Evolutionary conservation across 2,888 invertebrate species (phyloP), one percentile per base, ranked within the genome.

Genomic region (Nomada lathburiana): DNA sequence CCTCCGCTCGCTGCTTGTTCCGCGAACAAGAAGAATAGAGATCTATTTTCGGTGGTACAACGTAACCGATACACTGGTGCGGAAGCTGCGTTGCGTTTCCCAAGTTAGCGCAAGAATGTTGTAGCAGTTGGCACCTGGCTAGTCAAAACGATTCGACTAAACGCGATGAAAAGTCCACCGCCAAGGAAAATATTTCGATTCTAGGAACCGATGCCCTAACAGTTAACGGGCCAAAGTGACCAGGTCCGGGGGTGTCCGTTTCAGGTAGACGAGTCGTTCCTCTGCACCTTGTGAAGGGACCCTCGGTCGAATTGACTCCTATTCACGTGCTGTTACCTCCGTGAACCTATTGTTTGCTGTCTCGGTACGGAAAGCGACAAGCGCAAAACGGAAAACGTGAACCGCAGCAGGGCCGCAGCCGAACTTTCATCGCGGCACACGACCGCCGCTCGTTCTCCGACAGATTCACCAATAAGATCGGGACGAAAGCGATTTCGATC

Each of bases 161-260:
- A 57, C 60, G 16, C 42, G n/a, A 52, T 62, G 60, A 50, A 76
- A 82, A 83, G 79, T 36, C 74, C 69, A 70, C 78, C 69, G 76
- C 74, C 73, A 67, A 63, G 72, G 60, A 84, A 86, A 87, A 87
- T 80, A 80, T 76, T 76, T 63, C 18, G 11, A n/a, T 72, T 76
- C 82, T 13, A 29, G n/a, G 84, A 76, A 82, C 3, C 44, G 44
- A 78, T 59, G 53, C 44, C 44, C 44, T 57, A 69, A 79, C 72
- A 18, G 69, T 57, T 55, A 76, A 57, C 44, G 71, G 55, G 57
- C 44, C 75, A 29, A 82, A 74, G 65, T 57, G 68, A 68, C 72
- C 57, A 50, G 53, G 59, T 0, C 36, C 9, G n/a, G 26, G 7
- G 68, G 67, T 70, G 80, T 78, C 72, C 64, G 60, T 72, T 75